Evolutionary conservation across 2,797 vertebrate species (phyloP), one percentile per base, ranked within the genome.

Genomic region (Siniperca obscura): DNA sequence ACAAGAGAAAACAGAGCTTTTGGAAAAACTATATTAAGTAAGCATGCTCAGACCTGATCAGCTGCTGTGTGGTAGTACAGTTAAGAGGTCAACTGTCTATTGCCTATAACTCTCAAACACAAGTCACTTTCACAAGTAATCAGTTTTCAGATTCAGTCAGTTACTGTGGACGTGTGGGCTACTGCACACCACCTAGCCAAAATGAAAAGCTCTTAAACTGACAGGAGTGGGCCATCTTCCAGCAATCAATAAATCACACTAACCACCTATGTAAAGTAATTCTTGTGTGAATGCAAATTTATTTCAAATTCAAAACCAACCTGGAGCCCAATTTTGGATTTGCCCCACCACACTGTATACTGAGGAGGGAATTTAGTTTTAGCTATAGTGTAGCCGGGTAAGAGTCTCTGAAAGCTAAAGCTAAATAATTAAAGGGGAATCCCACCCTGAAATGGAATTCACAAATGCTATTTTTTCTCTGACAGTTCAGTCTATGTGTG

Each of bases 371-470:
- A 80, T 89, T 85, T 61, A 48, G 71, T 76, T 84, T 80, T 25
- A 84, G 64, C 52, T 62, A 50, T 25, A 10, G 48, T 71, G 60
- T 36, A 79, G 69, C 42, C 71, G 68, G 30, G 21, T 80, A 70
- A 66, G 69, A 81, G 22, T 82, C 25, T 74, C 76, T 67, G 74
- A 82, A 84, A 81, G 62, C 78, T 74, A 74, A 62, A 71, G 65
- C 76, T 90, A 77, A 87, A 91, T 92, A 89, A 90, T 90, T 90
- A 88, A 91, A 89, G 60, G 76, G 70, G 76, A 87, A 83, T 86
- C 78, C 69, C 76, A 82, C 73, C 65, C 78, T 85, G 66, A 87
- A 82, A 86, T 82, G 84, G 76, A 86, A 86, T 83, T 87, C 76
- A 80, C 65, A 86, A 86, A 86, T 80, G 59, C 61, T 79, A 81